Base-by-base conservation (phyloP, 2,113 vertebrate genomes). In the Excalfactoria chinensis region DNA sequence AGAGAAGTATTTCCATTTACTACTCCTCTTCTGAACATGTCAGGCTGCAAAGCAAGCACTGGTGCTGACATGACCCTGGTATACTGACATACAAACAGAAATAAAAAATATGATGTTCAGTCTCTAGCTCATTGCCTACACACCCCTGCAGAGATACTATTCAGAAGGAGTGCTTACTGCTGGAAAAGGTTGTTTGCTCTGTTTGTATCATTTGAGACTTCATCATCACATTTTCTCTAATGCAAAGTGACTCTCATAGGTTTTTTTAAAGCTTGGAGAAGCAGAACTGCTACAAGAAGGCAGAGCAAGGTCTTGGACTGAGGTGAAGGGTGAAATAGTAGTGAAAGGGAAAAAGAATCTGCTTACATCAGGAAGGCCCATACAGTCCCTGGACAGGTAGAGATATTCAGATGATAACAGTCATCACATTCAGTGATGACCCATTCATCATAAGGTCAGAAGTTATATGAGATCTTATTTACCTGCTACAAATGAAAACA, bases 81-180 rank as follows among this genome's bases (percentile, higher is more conserved):
- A 92, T 60, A 44, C 72, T 93, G 62, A 82, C 79, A 84, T 22
- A 49, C 15, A 93, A 82, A 74, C 72, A 92, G 88, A 91, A 89
- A 51, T 51, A 16, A 79, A 93, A 87, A 75, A 88, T 40, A 49
- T 17, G 44, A 84, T 73, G 53, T 41, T 93, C 71, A 77, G 60
- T 86, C 44, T 93, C 56, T 56, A 0, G 1, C 34, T 68, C 14
- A 76, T 58, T 88, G 77, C 41, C n/a, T 67, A 62, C 87, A 81
- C 88, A 55, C 14, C 80, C 70, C 80, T 84, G 88, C 17, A 94
- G 71, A 82, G 70, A 75, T 46, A 76, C 25, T 58, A 51, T 43
- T 74, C 51, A 87, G 13, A 73, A 25, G 51, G 34, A 78, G 21
- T 55, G 22, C 71, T 85, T 89, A 68, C 40, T 83, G 25, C 9